Conservation (phyloP, 2,888 invertebrate species). For the Steinernema hermaphroditum region DNA sequence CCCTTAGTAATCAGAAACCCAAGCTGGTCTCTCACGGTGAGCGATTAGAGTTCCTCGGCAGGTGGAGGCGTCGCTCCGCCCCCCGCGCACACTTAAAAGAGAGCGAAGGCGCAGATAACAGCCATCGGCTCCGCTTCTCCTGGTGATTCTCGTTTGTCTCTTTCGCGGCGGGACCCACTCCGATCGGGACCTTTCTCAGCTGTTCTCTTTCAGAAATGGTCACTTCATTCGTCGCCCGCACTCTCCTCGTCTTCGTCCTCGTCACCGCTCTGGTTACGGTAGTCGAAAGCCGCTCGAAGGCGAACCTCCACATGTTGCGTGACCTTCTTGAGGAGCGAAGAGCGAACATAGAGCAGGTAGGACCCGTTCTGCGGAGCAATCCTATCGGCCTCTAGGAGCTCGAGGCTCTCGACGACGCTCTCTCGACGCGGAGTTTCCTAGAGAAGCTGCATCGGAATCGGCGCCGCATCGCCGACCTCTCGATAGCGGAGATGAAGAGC, state of each 20-base stretch:
- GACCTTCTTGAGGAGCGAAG: neutral
- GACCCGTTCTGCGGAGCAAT: neutral
- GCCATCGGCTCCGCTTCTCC: neutral
- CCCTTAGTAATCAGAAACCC: too few relatives aligned
- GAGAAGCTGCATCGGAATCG: conserved; percentile 7
- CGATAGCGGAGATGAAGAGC: neutral
- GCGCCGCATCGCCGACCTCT: neutral
- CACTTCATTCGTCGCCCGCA: neutral
- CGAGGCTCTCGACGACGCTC: neutral
- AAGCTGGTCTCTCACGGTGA: too few relatives aligned
- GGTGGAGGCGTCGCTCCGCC: conserved; percentile 24
- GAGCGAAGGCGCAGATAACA: neutral
- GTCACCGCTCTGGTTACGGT: neutral
- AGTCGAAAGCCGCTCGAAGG: neutral
- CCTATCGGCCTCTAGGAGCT: neutral
- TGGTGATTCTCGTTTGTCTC: too few relatives aligned
- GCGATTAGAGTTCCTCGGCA: neutral
- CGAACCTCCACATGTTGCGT: neutral
- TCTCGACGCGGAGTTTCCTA: too few relatives aligned
- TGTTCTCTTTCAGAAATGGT: neutral
- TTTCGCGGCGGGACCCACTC: too few relatives aligned
- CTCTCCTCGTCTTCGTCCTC: neutral
- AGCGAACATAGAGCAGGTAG: neutral
- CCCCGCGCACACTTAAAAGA: neutral
- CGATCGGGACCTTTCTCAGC: too few relatives aligned